Evolutionary conservation across 2,797 vertebrate genomes (phyloP), one percentile per base, ranked within the genome.

Genomic region (Hyperoplus immaculatus): DNA sequence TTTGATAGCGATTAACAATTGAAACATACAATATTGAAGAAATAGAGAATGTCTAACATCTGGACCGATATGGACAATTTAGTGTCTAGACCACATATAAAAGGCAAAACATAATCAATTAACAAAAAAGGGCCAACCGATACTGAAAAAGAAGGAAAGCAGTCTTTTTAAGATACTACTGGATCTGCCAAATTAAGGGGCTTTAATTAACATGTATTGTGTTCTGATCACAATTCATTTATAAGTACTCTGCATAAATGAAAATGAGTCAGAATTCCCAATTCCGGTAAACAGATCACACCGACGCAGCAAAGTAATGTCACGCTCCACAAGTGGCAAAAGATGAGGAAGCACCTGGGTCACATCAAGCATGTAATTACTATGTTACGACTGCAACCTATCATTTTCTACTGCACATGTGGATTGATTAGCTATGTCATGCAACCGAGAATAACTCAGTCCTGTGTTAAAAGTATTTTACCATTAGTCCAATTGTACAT

Each of bases 331-430:
- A 72, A 77, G 72, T 53, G 51, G 67, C 29, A 83, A 71, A 3
- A 61, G 51, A 45, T n/a, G 29, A 82, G 60, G 65, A 83, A 72
- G 78, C 81, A 75, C 72, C 73, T 41, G 77, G 85, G 75, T 77
- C 66, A 70, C 54, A 76, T 65, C 58, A 78, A 80, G 72, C 74
- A 76, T 15, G 4, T 82, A 81, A 89, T 84, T 87, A 87, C 68
- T 58, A 61, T 69, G 65, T 84, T 75, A 29, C 82, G 55, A 87
- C 72, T 72, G 57, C 70, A 87, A 84, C 77, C 68, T 72, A 78
- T 88, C 21, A 78, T 86, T 84, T 88, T 72, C 77, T 75, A 63
- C 39, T 73, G 63, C 60, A 74, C 51, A 72, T 58, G 70, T 55
- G 39, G 16, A 69, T 29, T 74, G 43, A 56, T 70, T 65, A 69